Evolutionary conservation across 2,797 vertebrate species (phyloP), one percentile per base, ranked within the genome.

Genomic region (Peromyscus attwateri): DNA sequence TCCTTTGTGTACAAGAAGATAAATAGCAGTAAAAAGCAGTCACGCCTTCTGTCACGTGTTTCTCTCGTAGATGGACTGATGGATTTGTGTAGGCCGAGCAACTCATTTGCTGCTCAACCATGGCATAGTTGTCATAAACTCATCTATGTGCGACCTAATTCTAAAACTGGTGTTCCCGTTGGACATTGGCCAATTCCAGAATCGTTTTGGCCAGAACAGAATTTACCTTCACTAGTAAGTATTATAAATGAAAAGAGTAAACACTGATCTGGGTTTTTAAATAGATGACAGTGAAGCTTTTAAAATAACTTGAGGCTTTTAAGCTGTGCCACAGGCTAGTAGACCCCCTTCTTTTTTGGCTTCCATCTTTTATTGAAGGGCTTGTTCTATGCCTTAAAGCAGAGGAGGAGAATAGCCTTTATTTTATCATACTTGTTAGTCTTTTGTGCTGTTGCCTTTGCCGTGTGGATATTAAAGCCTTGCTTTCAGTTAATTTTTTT

Each of bases 111-210:
- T 98, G 98, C 98, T 87, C 99, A 99, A 97, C 99, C 99, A 3
- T 99, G 99, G 99, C 99, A 99, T 98, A 99, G 99, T 95, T 99
- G 99, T 98, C 99, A 99, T 98, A 99, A 99, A 96, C 99, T 99
- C 97, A 99, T 99, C 98, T 99, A 99, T 23, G 99, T 99, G 75
- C 98, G 99, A 57, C 99, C 99, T 12, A 99, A 99, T 98, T 99
- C 99, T 89, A 99, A 99, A 98, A 99, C 99, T 0, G 99, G 99
- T 3, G 99, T 99, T 98, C 99, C 99, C 95, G 99, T 99, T 91
- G 99, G 99, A 83, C 99, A 99, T 23, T 99, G 99, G 99, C 99
- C 99, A 97, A 99, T 99, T 96, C 99, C 99, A 73, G 99, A 99
- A 98, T 99, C 99, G 96, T 99, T 99, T 98, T 99, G 99, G 99